Percentiles rank a stretch among this genome's conserved stretches.
Conservation (phyloP, 2,888 invertebrate genomes). For the Drosophila setosimentum region DNA sequence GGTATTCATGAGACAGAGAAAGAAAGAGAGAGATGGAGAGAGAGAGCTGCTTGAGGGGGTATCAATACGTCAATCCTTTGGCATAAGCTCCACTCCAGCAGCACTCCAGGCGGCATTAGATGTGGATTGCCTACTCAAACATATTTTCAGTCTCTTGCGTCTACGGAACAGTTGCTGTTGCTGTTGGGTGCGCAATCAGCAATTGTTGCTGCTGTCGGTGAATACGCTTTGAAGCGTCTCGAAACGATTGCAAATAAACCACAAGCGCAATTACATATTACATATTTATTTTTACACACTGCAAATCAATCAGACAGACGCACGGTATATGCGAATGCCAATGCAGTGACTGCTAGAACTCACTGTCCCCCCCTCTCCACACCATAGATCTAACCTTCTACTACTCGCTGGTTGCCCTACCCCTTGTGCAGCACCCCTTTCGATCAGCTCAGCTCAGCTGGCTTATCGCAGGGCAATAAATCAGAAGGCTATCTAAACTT, state of each 20-base stretch:
- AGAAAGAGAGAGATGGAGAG: background rate
- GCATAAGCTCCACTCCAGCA: slow-evolving; percentile 66
- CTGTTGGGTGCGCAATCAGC: slow-evolving; percentile 45
- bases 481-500: slow-evolving; percentile 83
- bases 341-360: slow-evolving; percentile 19
- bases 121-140: slow-evolving; percentile 71
- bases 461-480: slow-evolving; percentile 80
- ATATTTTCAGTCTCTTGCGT: slow-evolving; percentile 18
- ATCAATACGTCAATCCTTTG: slow-evolving; percentile 20
- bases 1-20: background rate
- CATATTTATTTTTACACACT: slow-evolving; percentile 66
- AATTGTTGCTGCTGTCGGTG: slow-evolving; percentile 53
- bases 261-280: slow-evolving; percentile 64
- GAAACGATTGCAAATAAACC: slow-evolving; percentile 49
- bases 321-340: slow-evolving; percentile 53
- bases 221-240: slow-evolving; percentile 60
- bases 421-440: slow-evolving; percentile 4
- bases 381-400: background rate
- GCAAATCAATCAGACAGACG: slow-evolving; percentile 69
- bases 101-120: slow-evolving; percentile 73
- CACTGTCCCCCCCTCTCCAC: background rate
- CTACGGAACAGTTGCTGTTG: slow-evolving; percentile 24
- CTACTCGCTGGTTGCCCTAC: background rate
- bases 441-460: slow-evolving; percentile 6
- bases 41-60: slow-evolving; percentile 20